Base-by-base conservation (phyloP, 2,888 invertebrate species). In the Noctua janthina region DNA sequence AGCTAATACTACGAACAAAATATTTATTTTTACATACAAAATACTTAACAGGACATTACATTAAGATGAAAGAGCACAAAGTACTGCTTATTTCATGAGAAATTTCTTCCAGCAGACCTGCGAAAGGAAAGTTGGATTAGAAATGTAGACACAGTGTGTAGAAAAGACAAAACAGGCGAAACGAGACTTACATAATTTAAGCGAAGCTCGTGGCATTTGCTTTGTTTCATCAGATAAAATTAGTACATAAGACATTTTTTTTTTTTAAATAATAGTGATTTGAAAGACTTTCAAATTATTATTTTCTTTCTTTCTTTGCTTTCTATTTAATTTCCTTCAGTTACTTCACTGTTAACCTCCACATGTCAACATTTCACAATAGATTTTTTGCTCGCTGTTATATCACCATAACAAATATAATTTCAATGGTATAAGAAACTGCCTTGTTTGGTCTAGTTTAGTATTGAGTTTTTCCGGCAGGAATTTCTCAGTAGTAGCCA, bases 201-300 rank as follows among this genome's bases (percentile, higher is more conserved):
- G 39, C 20, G 29, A 23, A 49, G 17, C 29, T 81, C 11, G 29
- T n/a, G 7, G 15, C 23, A 20, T 59, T 51, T 54, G 15, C 23
- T 43, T 64, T 70, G 17, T 82, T 49, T 59, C 56, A 49, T 76
- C 72, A 46, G 54, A 73, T 29, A 71, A 39, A 39, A 39, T 39
- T 39, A 39, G 5, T 4, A 39, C 39, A n/a, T 39, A 4, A 39
- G 6, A 39, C 5, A 4, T 0, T 5, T 39, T 5, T 39, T 39
- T 39, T 39, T 39, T 39, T 39, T 39, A 39, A 39, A 39, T 39
- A 6, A 39, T 39, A 39, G 6, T 39, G 10, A 43, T 43, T 43
- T 43, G 3, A 10, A 56, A 56, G 23, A 11, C 3, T 56, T 11
- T 56, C 0, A 11, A 56, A 56, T 56, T 23, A 17, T 51, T 51